phyloP scores from a whole-genome alignment of 2,888 invertebrate species.

The Hydrotaea diabolus region DNA sequence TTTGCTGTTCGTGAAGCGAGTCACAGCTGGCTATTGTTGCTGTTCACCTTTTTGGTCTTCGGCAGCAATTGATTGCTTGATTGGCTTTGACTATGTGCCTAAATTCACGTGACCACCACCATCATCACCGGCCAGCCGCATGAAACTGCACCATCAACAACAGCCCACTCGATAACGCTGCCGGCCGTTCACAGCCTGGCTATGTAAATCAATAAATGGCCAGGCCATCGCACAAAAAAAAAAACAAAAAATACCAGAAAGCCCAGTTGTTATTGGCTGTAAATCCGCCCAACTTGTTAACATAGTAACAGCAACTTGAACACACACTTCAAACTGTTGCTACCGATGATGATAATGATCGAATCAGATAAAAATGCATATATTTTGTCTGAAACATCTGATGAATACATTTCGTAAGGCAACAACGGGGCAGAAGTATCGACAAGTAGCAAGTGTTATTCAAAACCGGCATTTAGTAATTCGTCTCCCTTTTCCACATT shows the following conservation, averaged over 20 bases:
- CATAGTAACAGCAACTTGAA: slow-evolving; percentile 18
- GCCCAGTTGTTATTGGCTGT: not conserved
- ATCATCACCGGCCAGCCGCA: not conserved
- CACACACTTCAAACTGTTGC: not conserved
- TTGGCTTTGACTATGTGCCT: slow-evolving; percentile 15
- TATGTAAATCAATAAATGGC: slow-evolving; percentile 13
- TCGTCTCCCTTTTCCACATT: not conserved
- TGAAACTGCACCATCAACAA: not conserved
- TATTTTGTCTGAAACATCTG: not conserved
- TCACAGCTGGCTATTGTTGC: not conserved
- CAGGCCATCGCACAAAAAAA: not conserved
- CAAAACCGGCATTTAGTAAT: not conserved
- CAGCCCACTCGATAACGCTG: no score
- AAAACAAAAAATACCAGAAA: not conserved
- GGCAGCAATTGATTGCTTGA: not conserved
- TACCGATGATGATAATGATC: no score
- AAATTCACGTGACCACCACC: slow-evolving; percentile 48
- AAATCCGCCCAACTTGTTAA: not conserved
- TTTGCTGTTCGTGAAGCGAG: not conserved
- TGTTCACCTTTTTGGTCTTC: not conserved
- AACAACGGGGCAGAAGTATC: not conserved
- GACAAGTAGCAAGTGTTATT: slow-evolving; percentile 2
- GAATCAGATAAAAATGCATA: slow-evolving; percentile 19
- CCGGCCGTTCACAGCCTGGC: not conserved
- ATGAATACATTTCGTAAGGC: not conserved